These are phyloP conservation scores for Myotis myotis DNA, from an alignment of 2,797 vertebrate species.

Conservation along the genomic window DNA sequence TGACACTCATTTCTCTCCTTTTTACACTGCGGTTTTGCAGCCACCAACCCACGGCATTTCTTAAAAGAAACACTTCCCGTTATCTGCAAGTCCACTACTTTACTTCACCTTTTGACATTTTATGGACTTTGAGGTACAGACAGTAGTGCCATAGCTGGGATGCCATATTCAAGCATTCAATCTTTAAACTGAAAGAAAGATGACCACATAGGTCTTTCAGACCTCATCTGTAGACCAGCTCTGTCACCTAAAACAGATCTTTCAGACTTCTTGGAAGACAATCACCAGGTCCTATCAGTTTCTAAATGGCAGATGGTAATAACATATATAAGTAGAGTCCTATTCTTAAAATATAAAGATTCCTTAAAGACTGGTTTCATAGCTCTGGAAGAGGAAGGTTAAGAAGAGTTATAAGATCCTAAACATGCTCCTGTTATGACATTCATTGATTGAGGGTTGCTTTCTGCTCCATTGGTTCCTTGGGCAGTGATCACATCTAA, in stretches of 20 bases:
- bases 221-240: neutral
- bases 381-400: neutral
- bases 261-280: neutral
- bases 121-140: neutral
- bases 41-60: neutral
- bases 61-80: neutral
- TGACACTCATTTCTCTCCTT: neutral
- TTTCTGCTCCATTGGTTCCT: neutral
- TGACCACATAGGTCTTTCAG: neutral
- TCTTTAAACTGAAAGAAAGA: neutral
- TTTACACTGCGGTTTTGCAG: neutral
- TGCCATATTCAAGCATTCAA: neutral
- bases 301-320: neutral
- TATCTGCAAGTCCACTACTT: neutral
- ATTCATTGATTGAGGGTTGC: neutral
- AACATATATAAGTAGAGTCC: neutral
- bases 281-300: neutral
- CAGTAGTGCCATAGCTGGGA: neutral
- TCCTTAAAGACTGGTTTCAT: neutral
- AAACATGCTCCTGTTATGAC: neutral
- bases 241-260: neutral
- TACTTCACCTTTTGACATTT: neutral
- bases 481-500: neutral
- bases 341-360: neutral
- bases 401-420: neutral